A percentile compares a stretch with the other conserved stretches of the same genome.
Conservation (phyloP, 1,140 invertebrate species). For the Homalodisca vitripennis region DNA sequence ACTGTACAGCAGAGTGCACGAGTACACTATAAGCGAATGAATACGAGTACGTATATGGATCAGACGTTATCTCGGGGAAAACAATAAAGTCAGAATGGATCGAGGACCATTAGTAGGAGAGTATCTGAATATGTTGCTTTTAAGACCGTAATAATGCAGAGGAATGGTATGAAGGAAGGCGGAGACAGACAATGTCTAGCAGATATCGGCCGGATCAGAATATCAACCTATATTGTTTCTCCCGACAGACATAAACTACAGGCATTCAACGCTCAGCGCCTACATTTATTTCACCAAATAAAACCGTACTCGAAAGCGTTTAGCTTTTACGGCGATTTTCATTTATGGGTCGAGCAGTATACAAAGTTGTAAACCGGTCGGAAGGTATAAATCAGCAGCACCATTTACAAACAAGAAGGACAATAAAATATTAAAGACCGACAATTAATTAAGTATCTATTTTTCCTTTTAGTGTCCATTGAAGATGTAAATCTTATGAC, state of each 20-base stretch:
- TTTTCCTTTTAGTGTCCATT: constrained; percentile 5
- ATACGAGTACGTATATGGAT: too few species aligned
- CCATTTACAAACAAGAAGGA: neutral
- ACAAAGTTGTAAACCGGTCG: constrained; percentile 8
- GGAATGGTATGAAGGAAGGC: neutral
- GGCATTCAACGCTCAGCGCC: neutral
- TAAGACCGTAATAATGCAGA: neutral
- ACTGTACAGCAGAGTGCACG: too few species aligned
- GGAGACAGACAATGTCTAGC: neutral
- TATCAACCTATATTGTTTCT: neutral
- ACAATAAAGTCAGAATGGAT: too few species aligned
- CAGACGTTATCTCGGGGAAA: too few species aligned
- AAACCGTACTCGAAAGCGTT: constrained; percentile 7
- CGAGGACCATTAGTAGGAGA: too few species aligned
- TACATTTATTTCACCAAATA: constrained; percentile 11
- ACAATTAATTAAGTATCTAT: constrained; percentile 12
- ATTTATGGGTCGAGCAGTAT: neutral
- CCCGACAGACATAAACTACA: neutral
- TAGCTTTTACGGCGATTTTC: constrained; percentile 19
- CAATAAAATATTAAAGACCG: constrained; percentile 7
- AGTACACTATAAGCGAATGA: too few species aligned
- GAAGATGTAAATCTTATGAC: constrained; percentile 13
- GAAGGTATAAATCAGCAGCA: neutral
- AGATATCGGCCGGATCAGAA: neutral
- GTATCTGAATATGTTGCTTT: neutral